Evolutionary conservation across 2,113 vertebrate genomes (phyloP), one percentile per base, ranked within the genome.

Genomic region (Ploceus nigricollis): DNA sequence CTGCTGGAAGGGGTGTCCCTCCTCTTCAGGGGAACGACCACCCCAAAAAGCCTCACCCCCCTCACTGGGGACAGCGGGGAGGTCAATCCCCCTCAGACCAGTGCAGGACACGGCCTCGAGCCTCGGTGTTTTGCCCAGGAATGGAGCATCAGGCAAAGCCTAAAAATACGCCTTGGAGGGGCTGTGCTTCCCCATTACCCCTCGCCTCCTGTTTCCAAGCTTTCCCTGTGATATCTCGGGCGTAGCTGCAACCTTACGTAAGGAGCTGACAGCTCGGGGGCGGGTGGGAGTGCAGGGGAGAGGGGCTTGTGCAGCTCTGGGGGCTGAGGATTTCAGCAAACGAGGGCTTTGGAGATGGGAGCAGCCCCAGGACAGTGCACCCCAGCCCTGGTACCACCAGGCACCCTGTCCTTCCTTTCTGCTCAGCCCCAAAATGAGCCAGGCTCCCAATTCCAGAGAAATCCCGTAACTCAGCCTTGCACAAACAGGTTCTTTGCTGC

Each of bases 261-360:
- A 97, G 92, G 85, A 88, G 63, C 66, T 96, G 95, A 76, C 88
- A 93, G 95, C 95, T 86, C 28, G 87, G 83, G 93, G 93, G 96
- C 5, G 93, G 88, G 72, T 2, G 54, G 90, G 80, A 64, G 85
- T 15, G 68, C 58, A 7, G 13, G 24, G 60, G 85, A 75, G 57
- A 47, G 90, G 84, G 87, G 85, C 40, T 80, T 3, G 7, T 22
- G 25, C 7, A 5, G 58, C 56, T 61, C 45, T 8, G 1, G n/a
- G 65, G 33, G 71, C 47, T 37, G 58, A 42, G 72, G 28, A 33
- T 63, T 64, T 39, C 6, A 21, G 65, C 53, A 48, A 4, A 18
- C 0, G 6, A n/a, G 58, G 19, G 51, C 4, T 70, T 51, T 24
- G 58, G 64, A 33, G 77, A 19, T 1, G 25, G 50, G 80, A 89